Conservation (phyloP, 2,797 vertebrate genomes). For the Helarctos malayanus region DNA sequence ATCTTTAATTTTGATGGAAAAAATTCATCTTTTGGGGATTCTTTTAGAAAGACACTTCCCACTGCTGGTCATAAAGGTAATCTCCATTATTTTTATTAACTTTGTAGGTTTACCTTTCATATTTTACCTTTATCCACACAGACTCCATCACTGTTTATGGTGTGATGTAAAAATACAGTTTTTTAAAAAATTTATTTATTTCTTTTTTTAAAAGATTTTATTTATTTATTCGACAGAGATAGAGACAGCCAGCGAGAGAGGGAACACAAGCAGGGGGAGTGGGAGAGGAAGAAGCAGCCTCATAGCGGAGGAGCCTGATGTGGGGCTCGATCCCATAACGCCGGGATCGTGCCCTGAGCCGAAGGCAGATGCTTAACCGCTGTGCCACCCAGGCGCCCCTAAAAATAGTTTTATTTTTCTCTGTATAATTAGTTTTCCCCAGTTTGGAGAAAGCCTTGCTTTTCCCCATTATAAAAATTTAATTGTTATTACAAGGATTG, state of each 20-base stretch:
- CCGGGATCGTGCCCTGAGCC: too few species aligned
- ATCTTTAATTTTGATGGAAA: conserved; percentile 34
- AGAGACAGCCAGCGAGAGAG: too few species aligned
- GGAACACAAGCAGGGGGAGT: too few species aligned
- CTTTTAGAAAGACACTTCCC: neutral
- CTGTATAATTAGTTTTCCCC: neutral
- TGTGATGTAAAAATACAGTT: neutral
- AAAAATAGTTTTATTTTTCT: conserved; percentile 4
- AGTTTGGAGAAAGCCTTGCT: neutral
- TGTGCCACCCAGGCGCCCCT: too few species aligned
- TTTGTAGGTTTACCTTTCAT: conserved; percentile 18
- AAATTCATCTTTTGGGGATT: neutral
- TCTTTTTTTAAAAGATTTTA: too few species aligned
- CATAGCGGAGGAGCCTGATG: too few species aligned
- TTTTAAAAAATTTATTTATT: too few species aligned
- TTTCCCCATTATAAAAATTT: conserved; percentile 21
- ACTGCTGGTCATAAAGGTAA: neutral
- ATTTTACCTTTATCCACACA: neutral
- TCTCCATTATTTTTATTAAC: neutral
- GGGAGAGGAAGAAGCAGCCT: too few species aligned
- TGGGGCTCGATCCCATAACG: too few species aligned
- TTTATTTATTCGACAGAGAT: too few species aligned
- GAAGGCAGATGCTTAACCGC: too few species aligned
- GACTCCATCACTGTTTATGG: neutral
- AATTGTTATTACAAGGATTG: neutral